Conservation (phyloP, 2,113 vertebrate genomes). For the Erythrolamprus reginae region DNA sequence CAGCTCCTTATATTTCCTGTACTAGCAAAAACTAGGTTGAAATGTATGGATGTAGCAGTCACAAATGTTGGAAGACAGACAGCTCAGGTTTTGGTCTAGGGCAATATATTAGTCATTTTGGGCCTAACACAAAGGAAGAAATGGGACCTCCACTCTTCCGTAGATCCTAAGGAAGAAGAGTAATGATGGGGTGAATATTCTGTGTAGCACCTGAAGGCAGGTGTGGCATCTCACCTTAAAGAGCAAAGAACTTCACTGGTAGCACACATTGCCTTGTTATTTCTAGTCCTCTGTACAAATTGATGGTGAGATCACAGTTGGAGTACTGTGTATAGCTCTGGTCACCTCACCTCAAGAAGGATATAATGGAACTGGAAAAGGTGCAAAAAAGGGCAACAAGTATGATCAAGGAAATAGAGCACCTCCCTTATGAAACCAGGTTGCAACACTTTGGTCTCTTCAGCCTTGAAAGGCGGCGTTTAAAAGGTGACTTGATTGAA, state of each 20-base stretch:
- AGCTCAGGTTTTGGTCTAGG: not conserved
- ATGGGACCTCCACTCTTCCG: not conserved
- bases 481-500: too few species aligned
- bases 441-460: too few species aligned
- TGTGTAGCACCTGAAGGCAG: not conserved
- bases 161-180: not conserved
- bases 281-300: too few species aligned
- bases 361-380: too few species aligned
- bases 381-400: too few species aligned
- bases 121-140: not conserved
- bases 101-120: not conserved
- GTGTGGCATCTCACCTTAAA: not conserved
- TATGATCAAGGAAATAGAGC: too few species aligned
- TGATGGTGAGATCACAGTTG: too few species aligned
- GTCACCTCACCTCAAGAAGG: too few species aligned
- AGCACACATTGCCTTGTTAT: not conserved
- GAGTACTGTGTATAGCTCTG: too few species aligned
- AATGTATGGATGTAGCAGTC: not conserved
- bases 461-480: too few species aligned
- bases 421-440: too few species aligned
- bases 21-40: not conserved
- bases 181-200: not conserved
- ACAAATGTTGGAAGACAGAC: not conserved
- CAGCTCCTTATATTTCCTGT: not conserved
- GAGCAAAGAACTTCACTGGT: not conserved